A percentile compares a stretch with the other conserved stretches of the same genome.
These are phyloP conservation scores for Lagopus leucura DNA, from an alignment of 2,113 vertebrate species.

Conservation along the genomic window DNA sequence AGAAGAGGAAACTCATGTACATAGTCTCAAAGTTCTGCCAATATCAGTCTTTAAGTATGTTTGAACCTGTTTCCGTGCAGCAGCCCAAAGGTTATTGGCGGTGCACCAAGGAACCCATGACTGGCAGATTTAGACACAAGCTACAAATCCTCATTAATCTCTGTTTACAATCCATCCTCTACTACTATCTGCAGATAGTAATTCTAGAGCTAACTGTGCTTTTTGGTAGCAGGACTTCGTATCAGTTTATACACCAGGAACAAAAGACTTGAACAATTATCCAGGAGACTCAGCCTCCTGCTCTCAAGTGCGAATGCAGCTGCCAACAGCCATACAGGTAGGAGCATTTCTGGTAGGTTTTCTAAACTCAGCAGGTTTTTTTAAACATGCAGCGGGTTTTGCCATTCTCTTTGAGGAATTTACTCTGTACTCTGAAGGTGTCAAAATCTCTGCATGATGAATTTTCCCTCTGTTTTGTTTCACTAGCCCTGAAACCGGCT, in stretches of 20 bases:
- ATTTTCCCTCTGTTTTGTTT: background rate
- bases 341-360: background rate
- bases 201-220: background rate
- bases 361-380: background rate
- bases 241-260: background rate
- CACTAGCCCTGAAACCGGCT: background rate
- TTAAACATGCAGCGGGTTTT: background rate
- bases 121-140: constrained; percentile 11
- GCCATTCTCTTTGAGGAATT: background rate
- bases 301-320: background rate
- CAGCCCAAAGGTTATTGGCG: constrained; percentile 38
- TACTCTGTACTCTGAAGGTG: background rate
- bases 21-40: background rate
- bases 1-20: background rate
- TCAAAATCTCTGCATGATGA: background rate
- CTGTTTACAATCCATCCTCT: constrained; percentile 29
- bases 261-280: background rate
- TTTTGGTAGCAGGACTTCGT: background rate
- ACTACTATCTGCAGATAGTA: background rate
- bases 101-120: constrained; percentile 11
- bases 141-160: constrained; percentile 57
- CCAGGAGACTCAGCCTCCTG: background rate
- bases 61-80: background rate
- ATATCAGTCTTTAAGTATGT: background rate
- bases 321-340: background rate